Evolutionary conservation across 2,797 vertebrate species (phyloP).

Genomic region (Scolopax bukidnonensis): DNA sequence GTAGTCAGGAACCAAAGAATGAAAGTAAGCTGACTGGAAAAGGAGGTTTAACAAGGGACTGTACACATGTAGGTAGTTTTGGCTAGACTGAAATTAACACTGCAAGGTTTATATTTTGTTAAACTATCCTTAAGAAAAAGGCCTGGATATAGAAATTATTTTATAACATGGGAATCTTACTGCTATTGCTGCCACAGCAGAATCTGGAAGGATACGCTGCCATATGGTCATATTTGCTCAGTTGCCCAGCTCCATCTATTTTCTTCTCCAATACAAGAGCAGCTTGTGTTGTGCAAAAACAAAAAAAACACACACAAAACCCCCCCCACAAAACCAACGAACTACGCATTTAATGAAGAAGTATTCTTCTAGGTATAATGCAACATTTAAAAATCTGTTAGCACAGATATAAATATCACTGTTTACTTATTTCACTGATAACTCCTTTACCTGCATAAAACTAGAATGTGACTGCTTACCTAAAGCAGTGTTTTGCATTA

Average conservation of each 20-base stretch:
- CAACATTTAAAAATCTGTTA: neutral
- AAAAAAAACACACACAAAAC: neutral
- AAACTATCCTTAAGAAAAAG: neutral
- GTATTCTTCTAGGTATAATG: neutral
- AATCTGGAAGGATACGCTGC: slow-evolving; percentile 4
- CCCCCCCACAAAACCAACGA: neutral
- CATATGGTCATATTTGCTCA: slow-evolving; percentile 48
- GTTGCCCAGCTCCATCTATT: slow-evolving; percentile 25
- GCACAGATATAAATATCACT: neutral
- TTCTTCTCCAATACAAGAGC: neutral
- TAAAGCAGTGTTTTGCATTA: neutral
- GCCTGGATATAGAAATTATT: neutral
- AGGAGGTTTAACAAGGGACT: neutral
- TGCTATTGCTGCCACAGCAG: neutral
- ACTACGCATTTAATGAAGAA: neutral
- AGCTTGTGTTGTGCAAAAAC: neutral
- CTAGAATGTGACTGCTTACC: neutral
- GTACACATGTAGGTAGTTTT: neutral
- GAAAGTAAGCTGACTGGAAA: neutral
- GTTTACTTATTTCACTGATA: neutral
- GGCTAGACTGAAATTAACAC: neutral
- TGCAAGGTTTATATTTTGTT: neutral
- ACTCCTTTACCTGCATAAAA: neutral
- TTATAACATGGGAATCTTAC: neutral
- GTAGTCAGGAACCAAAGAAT: neutral